These are phyloP conservation scores for Chrysogorgia sp. DNA, from an alignment of 92 coral and sea anemone genomes.

Conservation along the genomic window DNA sequence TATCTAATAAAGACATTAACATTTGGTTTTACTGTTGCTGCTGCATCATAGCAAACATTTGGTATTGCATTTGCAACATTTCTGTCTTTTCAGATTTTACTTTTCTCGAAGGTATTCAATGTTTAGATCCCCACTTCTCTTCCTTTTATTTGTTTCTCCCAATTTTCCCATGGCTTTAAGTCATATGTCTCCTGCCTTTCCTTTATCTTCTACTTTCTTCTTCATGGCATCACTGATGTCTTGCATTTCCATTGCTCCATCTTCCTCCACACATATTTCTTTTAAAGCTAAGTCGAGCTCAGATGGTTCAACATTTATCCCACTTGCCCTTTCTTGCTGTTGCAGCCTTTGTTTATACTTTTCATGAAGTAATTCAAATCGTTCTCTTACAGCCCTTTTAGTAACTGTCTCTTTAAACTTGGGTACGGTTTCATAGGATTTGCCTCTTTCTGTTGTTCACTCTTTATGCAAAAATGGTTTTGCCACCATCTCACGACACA, in stretches of 20 bases:
- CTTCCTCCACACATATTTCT: slow-evolving; percentile 48
- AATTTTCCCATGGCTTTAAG: slow-evolving; percentile 48
- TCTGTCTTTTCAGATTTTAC: too few relatives aligned
- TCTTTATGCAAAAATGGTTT: neutral
- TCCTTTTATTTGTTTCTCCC: slow-evolving; percentile 49
- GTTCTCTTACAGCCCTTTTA: slow-evolving; percentile 55
- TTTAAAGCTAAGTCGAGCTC: slow-evolving; percentile 51
- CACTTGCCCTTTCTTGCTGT: slow-evolving; percentile 34
- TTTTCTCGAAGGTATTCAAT: slow-evolving; percentile 10
- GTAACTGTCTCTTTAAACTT: slow-evolving; percentile 22
- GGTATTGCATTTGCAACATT: too few relatives aligned
- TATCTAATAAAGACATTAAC: too few relatives aligned
- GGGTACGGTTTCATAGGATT: too few relatives aligned
- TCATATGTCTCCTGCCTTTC: slow-evolving; percentile 37
- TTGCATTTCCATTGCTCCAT: slow-evolving; percentile 37
- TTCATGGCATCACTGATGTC: slow-evolving; percentile 19
- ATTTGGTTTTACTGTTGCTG: too few relatives aligned
- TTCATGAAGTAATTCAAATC: slow-evolving; percentile 34
- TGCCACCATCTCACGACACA: too few relatives aligned
- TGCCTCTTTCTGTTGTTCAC: slow-evolving; percentile 33
- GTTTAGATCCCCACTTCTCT: slow-evolving; percentile 14
- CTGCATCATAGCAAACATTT: too few relatives aligned
- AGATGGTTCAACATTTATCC: slow-evolving; percentile 39
- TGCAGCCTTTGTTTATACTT: slow-evolving; percentile 40
- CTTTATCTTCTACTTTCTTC: slow-evolving; percentile 48